Percentiles rank a stretch among this genome's conserved stretches.
Conservation (phyloP, 1,140 invertebrate species). For the Drosophila funebris region DNA sequence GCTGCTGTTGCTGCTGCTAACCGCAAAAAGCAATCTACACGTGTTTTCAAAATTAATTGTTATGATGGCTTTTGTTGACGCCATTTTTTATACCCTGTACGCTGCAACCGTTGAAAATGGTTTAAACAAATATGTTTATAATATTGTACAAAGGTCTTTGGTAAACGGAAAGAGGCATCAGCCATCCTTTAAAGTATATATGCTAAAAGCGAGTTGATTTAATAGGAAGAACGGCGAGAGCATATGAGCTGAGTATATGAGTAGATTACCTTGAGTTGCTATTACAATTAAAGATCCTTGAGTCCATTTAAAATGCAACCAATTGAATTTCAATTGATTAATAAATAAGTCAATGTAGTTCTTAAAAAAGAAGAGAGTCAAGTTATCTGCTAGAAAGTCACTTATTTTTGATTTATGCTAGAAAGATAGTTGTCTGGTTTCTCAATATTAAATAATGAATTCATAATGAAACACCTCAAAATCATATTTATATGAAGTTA, state of each 20-base stretch:
- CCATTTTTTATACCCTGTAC: conserved; percentile 59
- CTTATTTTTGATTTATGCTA: no score
- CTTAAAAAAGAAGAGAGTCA: no score
- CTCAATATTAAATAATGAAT: no score
- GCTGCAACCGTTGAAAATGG: not conserved
- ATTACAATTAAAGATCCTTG: no score
- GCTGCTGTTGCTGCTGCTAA: conserved; percentile 53
- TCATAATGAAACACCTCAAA: not conserved
- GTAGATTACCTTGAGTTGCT: no score
- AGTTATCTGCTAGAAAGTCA: no score
- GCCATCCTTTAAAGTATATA: not conserved
- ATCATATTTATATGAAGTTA: not conserved
- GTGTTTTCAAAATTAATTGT: conserved; percentile 83
- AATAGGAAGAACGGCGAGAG: no score
- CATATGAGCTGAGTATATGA: no score
- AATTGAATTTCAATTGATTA: no score
- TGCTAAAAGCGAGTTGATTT: not conserved
- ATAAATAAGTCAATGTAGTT: no score
- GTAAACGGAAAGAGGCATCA: not conserved
- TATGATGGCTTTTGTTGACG: conserved; percentile 81
- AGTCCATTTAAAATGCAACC: no score
- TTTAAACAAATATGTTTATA: not conserved
- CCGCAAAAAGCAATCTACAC: conserved; percentile 83
- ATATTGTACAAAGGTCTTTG: not conserved
- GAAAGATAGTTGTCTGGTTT: no score